These are phyloP conservation scores for Lasioglossum baleicum DNA, from an alignment of 1,140 invertebrate species.

Conservation along the genomic window DNA sequence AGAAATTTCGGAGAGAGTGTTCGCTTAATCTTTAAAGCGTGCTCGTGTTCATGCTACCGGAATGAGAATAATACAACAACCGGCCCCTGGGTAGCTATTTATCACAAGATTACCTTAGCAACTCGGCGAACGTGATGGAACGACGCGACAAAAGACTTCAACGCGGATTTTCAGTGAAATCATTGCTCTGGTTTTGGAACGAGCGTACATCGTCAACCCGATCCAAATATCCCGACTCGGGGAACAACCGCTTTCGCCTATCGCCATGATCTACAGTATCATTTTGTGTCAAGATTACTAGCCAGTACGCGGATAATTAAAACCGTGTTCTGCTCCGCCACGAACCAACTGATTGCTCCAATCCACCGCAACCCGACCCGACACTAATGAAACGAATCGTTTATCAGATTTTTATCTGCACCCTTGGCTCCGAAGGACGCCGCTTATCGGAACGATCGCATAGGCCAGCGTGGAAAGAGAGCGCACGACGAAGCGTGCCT, in stretches of 20 bases:
- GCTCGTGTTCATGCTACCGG: background rate
- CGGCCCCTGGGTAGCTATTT: background rate
- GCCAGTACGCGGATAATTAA: background rate
- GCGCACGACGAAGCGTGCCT: background rate
- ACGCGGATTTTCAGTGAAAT: background rate
- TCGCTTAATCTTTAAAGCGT: background rate
- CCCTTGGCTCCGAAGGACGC: background rate
- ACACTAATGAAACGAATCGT: background rate
- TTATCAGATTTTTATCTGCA: background rate
- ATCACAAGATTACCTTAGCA: background rate
- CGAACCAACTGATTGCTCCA: background rate
- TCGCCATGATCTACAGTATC: too few relatives aligned
- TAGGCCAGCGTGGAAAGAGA: background rate
- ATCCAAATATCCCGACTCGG: too few relatives aligned
- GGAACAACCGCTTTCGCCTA: too few relatives aligned
- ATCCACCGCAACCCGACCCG: background rate
- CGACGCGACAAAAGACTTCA: too few relatives aligned
- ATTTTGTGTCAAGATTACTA: too few relatives aligned
- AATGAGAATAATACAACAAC: background rate
- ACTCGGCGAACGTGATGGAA: background rate
- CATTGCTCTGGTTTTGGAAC: too few relatives aligned
- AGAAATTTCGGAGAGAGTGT: background rate
- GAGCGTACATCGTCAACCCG: too few relatives aligned
- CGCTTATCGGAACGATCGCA: background rate
- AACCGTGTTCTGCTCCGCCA: background rate